Percentiles rank a stretch among this genome's conserved stretches.
phyloP scores from a whole-genome alignment of 1,140 invertebrate species.

The Brachionus plicatilis region DNA sequence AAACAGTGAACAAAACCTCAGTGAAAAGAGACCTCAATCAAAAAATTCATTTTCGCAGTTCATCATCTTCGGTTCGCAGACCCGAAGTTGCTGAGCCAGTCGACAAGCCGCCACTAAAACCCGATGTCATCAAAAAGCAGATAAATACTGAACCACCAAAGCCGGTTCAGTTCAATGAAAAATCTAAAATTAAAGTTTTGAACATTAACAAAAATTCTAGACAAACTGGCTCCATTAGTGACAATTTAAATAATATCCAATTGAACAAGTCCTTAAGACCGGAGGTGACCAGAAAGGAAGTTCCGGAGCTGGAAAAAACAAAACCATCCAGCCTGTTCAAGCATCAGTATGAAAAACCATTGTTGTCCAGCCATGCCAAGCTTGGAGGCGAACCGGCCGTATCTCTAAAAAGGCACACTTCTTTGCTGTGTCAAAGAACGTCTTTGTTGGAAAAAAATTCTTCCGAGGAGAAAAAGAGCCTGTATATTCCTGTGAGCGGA shows the following conservation, averaged over 20 bases:
- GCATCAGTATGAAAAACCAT: background rate
- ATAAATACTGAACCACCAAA: background rate
- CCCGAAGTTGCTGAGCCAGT: background rate
- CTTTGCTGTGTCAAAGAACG: background rate
- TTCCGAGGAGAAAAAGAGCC: background rate
- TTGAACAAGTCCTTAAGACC: background rate
- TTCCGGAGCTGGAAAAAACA: background rate
- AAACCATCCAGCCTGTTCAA: background rate
- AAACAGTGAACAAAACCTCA: background rate
- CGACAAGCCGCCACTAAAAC: background rate
- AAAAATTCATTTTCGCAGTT: background rate
- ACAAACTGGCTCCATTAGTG: background rate
- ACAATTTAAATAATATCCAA: background rate
- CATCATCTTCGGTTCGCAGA: background rate
- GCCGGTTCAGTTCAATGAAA: background rate
- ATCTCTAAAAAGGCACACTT: background rate
- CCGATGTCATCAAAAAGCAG: background rate
- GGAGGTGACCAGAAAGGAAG: background rate
- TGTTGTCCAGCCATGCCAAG: background rate
- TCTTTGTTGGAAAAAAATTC: background rate
- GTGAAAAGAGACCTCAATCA: background rate
- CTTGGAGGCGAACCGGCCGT: constrained; percentile 1
- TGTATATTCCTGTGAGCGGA: background rate
- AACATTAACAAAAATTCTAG: background rate
- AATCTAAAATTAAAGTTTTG: background rate